phyloP scores from a whole-genome alignment of 1,140 invertebrate genomes.

The Dolichoris vasculosae region DNA sequence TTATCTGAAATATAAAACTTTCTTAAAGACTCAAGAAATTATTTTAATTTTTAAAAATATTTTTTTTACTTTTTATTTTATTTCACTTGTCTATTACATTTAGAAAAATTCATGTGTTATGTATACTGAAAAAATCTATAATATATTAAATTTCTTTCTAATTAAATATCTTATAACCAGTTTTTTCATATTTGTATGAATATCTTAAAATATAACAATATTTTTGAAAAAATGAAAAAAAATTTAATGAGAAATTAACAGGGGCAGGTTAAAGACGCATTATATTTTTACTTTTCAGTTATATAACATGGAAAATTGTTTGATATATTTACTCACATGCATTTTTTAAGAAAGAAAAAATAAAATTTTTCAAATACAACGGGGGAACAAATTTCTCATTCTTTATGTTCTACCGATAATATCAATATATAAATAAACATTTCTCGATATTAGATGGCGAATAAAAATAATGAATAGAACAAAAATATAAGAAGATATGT shows the following conservation, averaged over 20 bases:
- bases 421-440: slow-evolving; percentile 69
- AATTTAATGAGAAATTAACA: neutral
- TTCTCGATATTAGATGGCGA: slow-evolving; percentile 65
- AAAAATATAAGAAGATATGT: slow-evolving; percentile 49
- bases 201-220: neutral
- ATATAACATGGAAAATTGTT: neutral
- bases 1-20: no score
- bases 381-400: slow-evolving; percentile 54
- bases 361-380: slow-evolving; percentile 39
- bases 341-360: neutral
- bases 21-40: no score
- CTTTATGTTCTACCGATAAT: slow-evolving; percentile 67
- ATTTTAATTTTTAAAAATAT: no score
- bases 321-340: neutral
- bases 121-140: no score
- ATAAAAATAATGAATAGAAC: slow-evolving; percentile 51
- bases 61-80: no score
- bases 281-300: neutral
- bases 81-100: no score
- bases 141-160: no score
- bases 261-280: neutral
- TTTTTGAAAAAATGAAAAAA: neutral
- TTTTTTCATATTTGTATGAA: no score
- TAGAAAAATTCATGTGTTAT: no score
- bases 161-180: no score